phyloP scores from a whole-genome alignment of 2,113 vertebrate species.

The Charina bottae region DNA sequence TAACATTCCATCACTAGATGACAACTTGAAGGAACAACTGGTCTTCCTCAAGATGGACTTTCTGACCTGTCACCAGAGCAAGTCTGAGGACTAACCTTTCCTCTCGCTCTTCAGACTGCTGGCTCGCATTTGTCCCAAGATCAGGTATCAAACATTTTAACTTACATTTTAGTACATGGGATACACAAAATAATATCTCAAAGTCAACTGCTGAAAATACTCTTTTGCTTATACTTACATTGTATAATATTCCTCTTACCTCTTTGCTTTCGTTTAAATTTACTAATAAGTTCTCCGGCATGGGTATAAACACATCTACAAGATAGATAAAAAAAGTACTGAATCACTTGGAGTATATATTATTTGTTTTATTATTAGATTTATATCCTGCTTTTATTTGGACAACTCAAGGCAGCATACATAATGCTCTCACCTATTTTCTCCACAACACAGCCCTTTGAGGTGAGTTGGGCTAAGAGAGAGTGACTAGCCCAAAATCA shows the following conservation, averaged over 20 bases:
- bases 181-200: not conserved
- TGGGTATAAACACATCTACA: slow-evolving; percentile 97
- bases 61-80: too few species aligned
- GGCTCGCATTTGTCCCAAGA: not conserved
- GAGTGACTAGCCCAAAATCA: not conserved
- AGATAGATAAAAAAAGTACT: slow-evolving; percentile 49
- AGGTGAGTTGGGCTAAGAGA: not conserved
- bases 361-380: not conserved
- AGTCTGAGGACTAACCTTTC: too few species aligned
- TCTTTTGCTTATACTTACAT: not conserved
- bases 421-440: not conserved
- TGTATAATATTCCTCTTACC: slow-evolving; percentile 77
- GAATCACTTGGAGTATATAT: not conserved
- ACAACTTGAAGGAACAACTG: too few species aligned
- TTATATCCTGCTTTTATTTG: not conserved
- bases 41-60: too few species aligned
- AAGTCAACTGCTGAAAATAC: slow-evolving; percentile 13
- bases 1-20: too few species aligned
- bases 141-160: not conserved
- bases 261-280: slow-evolving; percentile 98
- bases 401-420: too few species aligned
- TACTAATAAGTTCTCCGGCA: slow-evolving; percentile 95
- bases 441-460: not conserved
- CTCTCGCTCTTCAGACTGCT: not conserved
- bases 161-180: not conserved